Evolutionary conservation across 2,113 vertebrate genomes (phyloP).

Genomic region (Eulemur rufifrons): DNA sequence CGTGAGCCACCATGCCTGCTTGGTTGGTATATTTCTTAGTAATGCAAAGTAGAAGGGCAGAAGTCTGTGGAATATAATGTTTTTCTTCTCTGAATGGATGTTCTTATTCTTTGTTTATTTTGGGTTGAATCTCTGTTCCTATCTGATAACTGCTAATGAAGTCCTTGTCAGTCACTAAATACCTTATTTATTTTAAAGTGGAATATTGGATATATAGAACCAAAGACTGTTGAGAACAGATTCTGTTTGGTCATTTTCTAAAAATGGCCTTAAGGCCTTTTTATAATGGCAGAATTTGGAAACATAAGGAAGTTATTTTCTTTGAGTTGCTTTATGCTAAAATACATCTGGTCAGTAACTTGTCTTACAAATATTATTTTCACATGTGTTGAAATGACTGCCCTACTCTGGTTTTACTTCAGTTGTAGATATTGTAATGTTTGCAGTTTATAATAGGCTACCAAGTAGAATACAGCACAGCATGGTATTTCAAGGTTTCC

Average conservation of each 20-base stretch:
- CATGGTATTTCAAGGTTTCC: conserved; percentile 39
- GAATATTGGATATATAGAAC: conserved; percentile 35
- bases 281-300: neutral
- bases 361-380: conserved; percentile 45
- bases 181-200: conserved; percentile 52
- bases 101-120: conserved; percentile 40
- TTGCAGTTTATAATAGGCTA: conserved; percentile 46
- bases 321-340: conserved; percentile 32
- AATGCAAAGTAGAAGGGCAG: conserved; percentile 28
- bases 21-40: neutral
- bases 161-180: neutral
- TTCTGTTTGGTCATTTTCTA: conserved; percentile 37
- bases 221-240: neutral
- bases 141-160: conserved; percentile 39
- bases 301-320: neutral
- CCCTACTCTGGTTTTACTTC: conserved; percentile 17
- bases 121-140: conserved; percentile 31
- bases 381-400: conserved; percentile 37
- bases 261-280: conserved; percentile 26
- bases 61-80: conserved; percentile 39
- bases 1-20: too few species aligned
- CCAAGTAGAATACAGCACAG: conserved; percentile 22
- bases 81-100: conserved; percentile 37
- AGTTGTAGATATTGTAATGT: conserved; percentile 35
- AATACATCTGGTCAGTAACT: conserved; percentile 25